These are phyloP conservation scores for Ascaphus truei DNA, from an alignment of 2,113 vertebrate species.

Conservation along the genomic window DNA sequence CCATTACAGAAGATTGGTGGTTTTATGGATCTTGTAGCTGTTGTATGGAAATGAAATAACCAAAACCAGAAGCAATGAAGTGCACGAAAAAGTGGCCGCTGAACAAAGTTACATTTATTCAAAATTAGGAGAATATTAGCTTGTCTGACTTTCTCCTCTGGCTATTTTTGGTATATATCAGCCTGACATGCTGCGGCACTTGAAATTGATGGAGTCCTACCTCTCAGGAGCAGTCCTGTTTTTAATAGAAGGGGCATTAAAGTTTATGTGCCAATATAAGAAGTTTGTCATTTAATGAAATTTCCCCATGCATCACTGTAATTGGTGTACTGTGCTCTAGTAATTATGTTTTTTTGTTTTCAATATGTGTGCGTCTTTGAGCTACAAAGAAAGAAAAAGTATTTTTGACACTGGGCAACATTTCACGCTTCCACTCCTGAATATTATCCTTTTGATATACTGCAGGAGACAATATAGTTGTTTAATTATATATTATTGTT, in stretches of 20 bases:
- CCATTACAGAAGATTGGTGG: conserved; percentile 32
- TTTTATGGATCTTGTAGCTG: conserved; percentile 33
- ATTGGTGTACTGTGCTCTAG: conserved; percentile 2
- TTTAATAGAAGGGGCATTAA: conserved; percentile 33
- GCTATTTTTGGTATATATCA: conserved; percentile 34
- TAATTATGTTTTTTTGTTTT: conserved; percentile 10
- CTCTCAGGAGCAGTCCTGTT: conserved; percentile 31
- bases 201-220: conserved; percentile 34
- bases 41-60: conserved; percentile 35
- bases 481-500: no score
- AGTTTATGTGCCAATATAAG: conserved; percentile 34
- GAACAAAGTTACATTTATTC: conserved; percentile 35
- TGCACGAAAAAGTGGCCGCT: conserved; percentile 8
- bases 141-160: conserved; percentile 26
- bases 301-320: conserved; percentile 13
- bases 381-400: not conserved
- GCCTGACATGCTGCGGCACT: conserved; percentile 26
- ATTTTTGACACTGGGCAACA: not conserved
- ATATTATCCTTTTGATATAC: not conserved
- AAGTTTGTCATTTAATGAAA: conserved; percentile 29
- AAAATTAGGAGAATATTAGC: conserved; percentile 34
- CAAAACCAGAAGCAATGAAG: conserved; percentile 30
- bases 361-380: not conserved
- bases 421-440: not conserved
- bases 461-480: not conserved